Conservation (phyloP, 2,888 invertebrate genomes). For the Pyrrhia umbra region DNA sequence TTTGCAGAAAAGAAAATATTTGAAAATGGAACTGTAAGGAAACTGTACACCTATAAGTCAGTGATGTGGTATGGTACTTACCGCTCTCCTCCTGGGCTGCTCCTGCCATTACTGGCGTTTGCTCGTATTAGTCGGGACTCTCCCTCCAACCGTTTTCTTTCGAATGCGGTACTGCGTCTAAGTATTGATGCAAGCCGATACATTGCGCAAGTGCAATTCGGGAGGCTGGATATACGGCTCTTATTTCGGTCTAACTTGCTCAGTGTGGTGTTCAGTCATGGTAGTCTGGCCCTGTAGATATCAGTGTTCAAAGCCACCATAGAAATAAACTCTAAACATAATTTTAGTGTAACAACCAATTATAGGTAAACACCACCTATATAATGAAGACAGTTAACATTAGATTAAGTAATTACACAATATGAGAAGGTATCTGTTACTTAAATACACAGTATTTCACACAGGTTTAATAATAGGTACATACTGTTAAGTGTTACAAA, state of each 20-base stretch:
- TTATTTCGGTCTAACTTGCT: slow-evolving; percentile 2
- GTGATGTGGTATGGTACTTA: slow-evolving; percentile 1
- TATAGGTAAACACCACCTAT: too few relatives aligned
- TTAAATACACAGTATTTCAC: too few relatives aligned
- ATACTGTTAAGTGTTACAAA: too few relatives aligned
- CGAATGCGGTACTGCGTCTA: slow-evolving; percentile 7
- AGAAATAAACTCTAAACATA: background rate
- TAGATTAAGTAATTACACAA: too few relatives aligned
- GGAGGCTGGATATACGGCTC: slow-evolving; percentile 8
- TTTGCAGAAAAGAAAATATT: background rate
- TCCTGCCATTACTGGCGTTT: background rate
- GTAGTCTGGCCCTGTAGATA: too few relatives aligned
- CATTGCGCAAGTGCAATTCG: slow-evolving; percentile 41
- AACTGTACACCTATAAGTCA: background rate
- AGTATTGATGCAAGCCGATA: slow-evolving; percentile 20
- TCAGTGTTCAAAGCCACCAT: background rate
- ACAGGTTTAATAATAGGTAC: too few relatives aligned
- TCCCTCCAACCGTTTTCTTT: background rate
- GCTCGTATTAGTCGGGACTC: background rate
- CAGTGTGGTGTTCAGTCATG: background rate
- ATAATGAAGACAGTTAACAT: too few relatives aligned
- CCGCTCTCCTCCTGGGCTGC: background rate
- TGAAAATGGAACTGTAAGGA: background rate
- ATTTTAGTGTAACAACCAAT: too few relatives aligned
- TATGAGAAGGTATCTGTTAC: too few relatives aligned